These are phyloP conservation scores for Acanthornis magna DNA, from an alignment of 2,797 vertebrate species.

Conservation along the genomic window DNA sequence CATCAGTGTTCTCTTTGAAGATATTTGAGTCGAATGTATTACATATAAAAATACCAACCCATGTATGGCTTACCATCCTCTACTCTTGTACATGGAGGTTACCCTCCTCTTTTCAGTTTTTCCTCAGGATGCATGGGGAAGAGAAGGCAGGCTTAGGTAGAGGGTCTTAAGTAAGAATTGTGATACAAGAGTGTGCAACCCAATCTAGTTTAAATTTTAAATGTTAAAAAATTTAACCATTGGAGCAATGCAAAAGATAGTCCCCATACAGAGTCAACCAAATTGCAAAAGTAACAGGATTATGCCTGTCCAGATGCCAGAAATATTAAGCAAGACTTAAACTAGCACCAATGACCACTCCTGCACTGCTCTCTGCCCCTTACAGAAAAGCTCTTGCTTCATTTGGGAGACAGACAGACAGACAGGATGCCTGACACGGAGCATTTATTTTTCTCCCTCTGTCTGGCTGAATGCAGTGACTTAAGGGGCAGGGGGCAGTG, in stretches of 20 bases:
- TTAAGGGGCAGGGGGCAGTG: not conserved
- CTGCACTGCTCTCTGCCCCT: not conserved
- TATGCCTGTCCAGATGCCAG: not conserved
- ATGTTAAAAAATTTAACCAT: not conserved
- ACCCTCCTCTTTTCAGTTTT: not conserved
- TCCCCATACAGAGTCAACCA: not conserved
- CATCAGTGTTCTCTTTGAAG: not conserved
- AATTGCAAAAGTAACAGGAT: not conserved
- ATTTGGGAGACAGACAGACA: not conserved
- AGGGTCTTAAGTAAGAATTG: not conserved
- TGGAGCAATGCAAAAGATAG: not conserved
- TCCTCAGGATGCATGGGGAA: not conserved
- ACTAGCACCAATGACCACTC: not conserved
- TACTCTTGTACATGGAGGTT: not conserved
- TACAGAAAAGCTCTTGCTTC: fast-evolving
- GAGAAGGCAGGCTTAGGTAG: not conserved
- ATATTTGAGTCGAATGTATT: not conserved
- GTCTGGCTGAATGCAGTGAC: not conserved
- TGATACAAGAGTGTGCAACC: not conserved
- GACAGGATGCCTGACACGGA: not conserved
- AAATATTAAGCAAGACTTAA: not conserved
- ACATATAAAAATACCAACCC: not conserved
- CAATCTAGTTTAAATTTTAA: not conserved
- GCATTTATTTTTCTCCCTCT: not conserved
- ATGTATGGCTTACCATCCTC: not conserved